These are phyloP conservation scores for Cinclus mexicanus DNA, from an alignment of 2,113 vertebrate genomes.

Conservation along the genomic window DNA sequence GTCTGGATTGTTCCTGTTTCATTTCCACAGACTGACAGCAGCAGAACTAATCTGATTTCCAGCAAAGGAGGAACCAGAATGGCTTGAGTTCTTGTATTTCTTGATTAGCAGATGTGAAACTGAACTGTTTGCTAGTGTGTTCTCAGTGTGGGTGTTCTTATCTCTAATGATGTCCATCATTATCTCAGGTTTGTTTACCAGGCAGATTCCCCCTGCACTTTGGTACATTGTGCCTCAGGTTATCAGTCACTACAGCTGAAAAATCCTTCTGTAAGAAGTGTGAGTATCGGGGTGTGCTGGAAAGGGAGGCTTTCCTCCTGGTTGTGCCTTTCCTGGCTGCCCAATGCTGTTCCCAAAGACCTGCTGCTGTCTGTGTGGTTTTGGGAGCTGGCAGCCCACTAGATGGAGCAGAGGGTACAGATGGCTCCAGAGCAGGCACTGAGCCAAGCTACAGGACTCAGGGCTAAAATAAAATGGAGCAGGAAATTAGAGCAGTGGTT, in stretches of 20 bases:
- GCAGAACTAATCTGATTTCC: background rate
- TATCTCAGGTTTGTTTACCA: background rate
- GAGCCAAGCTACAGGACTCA: background rate
- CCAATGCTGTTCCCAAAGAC: accelerated
- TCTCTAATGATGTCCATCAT: background rate
- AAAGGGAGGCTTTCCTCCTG: background rate
- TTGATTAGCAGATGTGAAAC: background rate
- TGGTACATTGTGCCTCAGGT: background rate
- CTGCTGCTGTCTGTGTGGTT: background rate
- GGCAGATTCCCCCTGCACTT: background rate
- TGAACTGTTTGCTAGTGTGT: background rate
- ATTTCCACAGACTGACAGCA: background rate
- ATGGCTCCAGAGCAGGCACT: background rate
- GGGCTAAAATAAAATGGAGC: background rate
- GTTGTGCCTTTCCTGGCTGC: background rate
- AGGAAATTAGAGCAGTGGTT: background rate
- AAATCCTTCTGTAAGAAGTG: background rate
- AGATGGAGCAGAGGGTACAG: constrained; percentile 48
- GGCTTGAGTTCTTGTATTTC: background rate
- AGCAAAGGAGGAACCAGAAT: background rate
- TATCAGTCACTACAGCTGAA: background rate
- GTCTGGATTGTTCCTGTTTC: background rate
- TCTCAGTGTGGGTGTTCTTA: background rate
- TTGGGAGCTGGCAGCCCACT: constrained; percentile 6
- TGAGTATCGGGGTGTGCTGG: background rate